Evolutionary conservation across 2,113 vertebrate genomes (phyloP).

Genomic region (Salminus brasiliensis): DNA sequence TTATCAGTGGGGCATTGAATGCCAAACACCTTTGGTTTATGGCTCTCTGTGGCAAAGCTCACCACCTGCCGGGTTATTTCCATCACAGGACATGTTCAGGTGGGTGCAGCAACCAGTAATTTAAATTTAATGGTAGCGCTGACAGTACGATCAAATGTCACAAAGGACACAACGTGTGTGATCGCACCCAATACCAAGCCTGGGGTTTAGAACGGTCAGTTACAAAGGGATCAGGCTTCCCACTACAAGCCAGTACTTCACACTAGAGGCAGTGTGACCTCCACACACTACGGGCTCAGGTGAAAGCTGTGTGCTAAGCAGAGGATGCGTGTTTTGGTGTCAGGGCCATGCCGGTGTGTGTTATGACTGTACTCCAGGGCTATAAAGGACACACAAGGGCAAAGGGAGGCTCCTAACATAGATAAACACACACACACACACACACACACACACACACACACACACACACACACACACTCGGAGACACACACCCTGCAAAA

Average conservation of each 20-base stretch:
- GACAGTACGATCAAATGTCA: too few species aligned
- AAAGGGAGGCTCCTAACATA: not conserved
- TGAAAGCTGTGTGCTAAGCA: too few species aligned
- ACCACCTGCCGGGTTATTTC: not conserved
- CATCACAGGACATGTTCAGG: not conserved
- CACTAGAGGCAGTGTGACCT: too few species aligned
- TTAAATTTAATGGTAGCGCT: too few species aligned
- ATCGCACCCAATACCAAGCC: too few species aligned
- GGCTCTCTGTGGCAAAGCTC: not conserved
- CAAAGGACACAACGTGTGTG: not conserved
- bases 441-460: too few species aligned
- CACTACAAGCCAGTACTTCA: too few species aligned
- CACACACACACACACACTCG: not conserved
- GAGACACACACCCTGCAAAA: conserved; percentile 85
- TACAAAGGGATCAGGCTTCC: too few species aligned
- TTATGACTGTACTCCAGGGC: too few species aligned
- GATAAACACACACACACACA: conserved; percentile 47
- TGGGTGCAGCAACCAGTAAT: not conserved
- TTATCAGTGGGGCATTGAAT: not conserved
- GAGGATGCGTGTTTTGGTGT: too few species aligned
- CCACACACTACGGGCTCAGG: too few species aligned
- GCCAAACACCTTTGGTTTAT: not conserved
- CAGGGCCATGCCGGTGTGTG: not conserved
- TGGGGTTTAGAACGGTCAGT: too few species aligned
- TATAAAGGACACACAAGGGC: not conserved